Percentiles rank a stretch among this genome's conserved stretches.
These are phyloP conservation scores for Anastrepha ludens DNA, from an alignment of 1,140 invertebrate species.

Conservation along the genomic window DNA sequence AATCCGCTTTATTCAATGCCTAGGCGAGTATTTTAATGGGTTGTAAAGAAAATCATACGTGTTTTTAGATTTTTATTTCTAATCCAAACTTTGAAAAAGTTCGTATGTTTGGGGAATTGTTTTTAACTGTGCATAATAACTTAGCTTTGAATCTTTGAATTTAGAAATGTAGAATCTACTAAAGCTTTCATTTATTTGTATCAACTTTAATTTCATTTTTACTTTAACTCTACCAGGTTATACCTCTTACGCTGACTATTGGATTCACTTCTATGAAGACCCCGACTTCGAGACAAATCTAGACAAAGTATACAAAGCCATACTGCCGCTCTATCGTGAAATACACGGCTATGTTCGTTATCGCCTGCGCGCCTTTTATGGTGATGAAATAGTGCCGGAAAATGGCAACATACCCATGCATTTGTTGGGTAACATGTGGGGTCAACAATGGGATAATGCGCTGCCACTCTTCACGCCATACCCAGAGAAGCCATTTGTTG, in stretches of 20 bases:
- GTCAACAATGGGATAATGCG: constrained; percentile 84
- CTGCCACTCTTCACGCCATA: constrained; percentile 82
- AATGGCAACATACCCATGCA: constrained; percentile 73
- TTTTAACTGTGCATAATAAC: too few relatives aligned
- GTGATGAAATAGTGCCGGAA: constrained; percentile 66
- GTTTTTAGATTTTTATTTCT: not conserved
- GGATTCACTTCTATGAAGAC: constrained; percentile 79
- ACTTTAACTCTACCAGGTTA: constrained; percentile 59
- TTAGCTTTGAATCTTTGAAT: too few relatives aligned
- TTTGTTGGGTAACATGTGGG: constrained; percentile 82
- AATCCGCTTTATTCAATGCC: not conserved
- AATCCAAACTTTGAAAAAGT: too few relatives aligned
- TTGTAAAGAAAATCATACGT: too few relatives aligned
- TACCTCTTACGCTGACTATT: constrained; percentile 73
- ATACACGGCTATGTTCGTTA: constrained; percentile 80
- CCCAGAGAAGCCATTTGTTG: constrained; percentile 78
- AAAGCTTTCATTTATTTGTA: not conserved
- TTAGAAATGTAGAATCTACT: too few relatives aligned
- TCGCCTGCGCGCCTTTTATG: constrained; percentile 76
- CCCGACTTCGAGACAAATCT: constrained; percentile 74
- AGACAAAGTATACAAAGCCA: constrained; percentile 75
- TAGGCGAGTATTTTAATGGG: too few relatives aligned
- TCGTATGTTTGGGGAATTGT: too few relatives aligned
- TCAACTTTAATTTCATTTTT: not conserved
- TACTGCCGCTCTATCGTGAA: constrained; percentile 79